Conservation (phyloP, 2,797 vertebrate genomes). For the Falco concolor region DNA sequence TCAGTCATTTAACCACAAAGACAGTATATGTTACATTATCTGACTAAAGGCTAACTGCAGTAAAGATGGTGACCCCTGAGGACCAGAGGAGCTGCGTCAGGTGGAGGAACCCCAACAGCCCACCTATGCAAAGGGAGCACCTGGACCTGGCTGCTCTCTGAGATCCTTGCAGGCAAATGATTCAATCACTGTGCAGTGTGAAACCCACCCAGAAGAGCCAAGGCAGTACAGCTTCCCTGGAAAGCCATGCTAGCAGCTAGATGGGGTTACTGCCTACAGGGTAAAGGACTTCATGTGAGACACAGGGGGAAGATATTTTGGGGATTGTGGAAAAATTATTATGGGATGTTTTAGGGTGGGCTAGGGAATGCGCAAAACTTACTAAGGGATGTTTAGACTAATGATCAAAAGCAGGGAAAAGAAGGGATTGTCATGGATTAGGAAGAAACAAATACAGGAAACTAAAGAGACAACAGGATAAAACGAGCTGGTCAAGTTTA, state of each 20-base stretch:
- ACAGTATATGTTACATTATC: neutral
- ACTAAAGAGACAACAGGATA: neutral
- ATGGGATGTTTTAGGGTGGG: neutral
- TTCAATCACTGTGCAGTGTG: neutral
- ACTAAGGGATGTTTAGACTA: neutral
- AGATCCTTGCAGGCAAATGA: neutral
- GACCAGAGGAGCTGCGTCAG: neutral
- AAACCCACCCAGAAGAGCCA: neutral
- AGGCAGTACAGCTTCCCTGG: neutral
- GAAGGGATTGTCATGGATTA: neutral
- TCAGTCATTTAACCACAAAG: neutral
- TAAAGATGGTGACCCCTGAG: neutral
- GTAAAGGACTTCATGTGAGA: neutral
- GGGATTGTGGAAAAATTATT: neutral
- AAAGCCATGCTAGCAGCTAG: neutral
- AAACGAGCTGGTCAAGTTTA: neutral
- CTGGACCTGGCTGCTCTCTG: neutral
- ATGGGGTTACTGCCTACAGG: neutral
- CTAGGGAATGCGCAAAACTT: neutral
- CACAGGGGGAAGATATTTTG: neutral
- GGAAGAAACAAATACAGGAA: neutral
- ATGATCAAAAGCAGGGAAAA: neutral
- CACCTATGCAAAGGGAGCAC: neutral
- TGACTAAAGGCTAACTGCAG: neutral
- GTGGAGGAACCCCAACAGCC: neutral